Percentiles rank a stretch among this genome's conserved stretches.
These are phyloP conservation scores for Gastrophryne carolinensis DNA, from an alignment of 2,797 vertebrate genomes.

Conservation along the genomic window DNA sequence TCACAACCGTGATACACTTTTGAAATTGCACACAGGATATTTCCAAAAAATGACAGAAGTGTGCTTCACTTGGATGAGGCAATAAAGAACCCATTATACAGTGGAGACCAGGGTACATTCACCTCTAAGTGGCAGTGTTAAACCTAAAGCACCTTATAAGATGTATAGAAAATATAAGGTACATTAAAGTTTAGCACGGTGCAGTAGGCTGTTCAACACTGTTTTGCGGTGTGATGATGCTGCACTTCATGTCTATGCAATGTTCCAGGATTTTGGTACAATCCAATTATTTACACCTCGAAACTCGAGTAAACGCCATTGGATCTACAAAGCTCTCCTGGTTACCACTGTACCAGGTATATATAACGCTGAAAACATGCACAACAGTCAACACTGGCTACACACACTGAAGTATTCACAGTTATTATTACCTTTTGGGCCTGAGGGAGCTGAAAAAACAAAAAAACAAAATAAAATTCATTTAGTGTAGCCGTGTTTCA, in stretches of 20 bases:
- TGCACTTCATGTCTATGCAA: not conserved
- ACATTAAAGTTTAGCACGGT: constrained; percentile 29
- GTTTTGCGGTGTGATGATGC: not conserved
- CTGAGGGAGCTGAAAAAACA: constrained; percentile 88
- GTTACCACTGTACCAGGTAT: constrained; percentile 57
- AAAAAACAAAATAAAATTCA: constrained; percentile 60
- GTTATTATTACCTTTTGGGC: constrained; percentile 89
- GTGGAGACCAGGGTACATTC: constrained; percentile 32
- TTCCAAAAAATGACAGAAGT: constrained; percentile 27
- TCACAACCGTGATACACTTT: constrained; percentile 55
- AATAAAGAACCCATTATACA: constrained; percentile 38
- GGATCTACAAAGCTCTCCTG: constrained; percentile 58
- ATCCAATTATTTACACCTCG: constrained; percentile 17
- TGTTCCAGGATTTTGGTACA: not conserved
- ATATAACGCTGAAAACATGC: constrained; percentile 62
- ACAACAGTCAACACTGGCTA: constrained; percentile 58
- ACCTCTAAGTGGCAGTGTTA: constrained; percentile 18
- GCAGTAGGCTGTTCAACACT: not conserved
- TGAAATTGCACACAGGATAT: constrained; percentile 44
- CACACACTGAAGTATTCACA: constrained; percentile 63
- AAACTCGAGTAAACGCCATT: constrained; percentile 12
- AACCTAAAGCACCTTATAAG: constrained; percentile 18
- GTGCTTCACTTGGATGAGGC: constrained; percentile 38
- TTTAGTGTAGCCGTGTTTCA: constrained; percentile 62
- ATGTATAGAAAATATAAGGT: not conserved